Percentiles rank a stretch among this genome's conserved stretches.
Evolutionary conservation across 64 coral and sea anemone species (phyloP).

Genomic region (Dendrophyllia cribrosa): DNA sequence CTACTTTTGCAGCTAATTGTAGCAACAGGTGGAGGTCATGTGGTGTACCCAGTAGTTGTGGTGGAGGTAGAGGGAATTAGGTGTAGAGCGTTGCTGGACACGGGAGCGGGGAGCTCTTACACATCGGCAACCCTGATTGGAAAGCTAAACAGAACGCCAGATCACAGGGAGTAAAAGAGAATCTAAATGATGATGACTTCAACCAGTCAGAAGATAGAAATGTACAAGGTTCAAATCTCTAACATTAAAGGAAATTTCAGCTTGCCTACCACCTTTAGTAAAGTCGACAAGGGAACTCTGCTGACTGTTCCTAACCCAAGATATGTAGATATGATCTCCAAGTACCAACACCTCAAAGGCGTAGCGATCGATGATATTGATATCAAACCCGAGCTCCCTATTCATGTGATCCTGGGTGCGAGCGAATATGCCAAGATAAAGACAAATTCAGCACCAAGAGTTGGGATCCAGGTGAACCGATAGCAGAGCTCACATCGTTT

Average conservation of each 20-base stretch:
- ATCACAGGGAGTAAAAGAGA: constrained; percentile 11
- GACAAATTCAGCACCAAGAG: constrained; percentile 34
- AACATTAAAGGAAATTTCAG: constrained; percentile 15
- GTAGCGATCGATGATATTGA: constrained; percentile 59
- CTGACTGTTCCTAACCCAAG: constrained; percentile 31
- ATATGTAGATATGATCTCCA: constrained; percentile 42
- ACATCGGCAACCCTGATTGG: constrained; percentile 55
- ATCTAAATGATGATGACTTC: constrained; percentile 63
- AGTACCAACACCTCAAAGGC: constrained; percentile 26
- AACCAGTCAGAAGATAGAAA: constrained; percentile 49
- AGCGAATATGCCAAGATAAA: constrained; percentile 56
- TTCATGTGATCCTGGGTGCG: constrained; percentile 52
- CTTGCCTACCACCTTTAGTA: constrained; percentile 33
- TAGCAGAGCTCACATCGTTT: constrained; percentile 49
- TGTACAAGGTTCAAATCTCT: constrained; percentile 38
- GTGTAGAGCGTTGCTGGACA: constrained; percentile 73
- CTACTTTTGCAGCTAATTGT: too few relatives aligned
- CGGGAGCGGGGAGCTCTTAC: constrained; percentile 61
- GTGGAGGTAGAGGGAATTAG: constrained; percentile 54
- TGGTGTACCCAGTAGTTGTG: constrained; percentile 50
- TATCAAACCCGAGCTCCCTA: constrained; percentile 37
- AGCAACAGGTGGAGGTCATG: constrained; percentile 14
- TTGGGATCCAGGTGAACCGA: constrained; percentile 40
- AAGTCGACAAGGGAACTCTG: constrained; percentile 52
- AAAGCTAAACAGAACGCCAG: neutral